These are phyloP conservation scores for Aphodius sticticus DNA, from an alignment of 2,888 invertebrate genomes.

Conservation along the genomic window DNA sequence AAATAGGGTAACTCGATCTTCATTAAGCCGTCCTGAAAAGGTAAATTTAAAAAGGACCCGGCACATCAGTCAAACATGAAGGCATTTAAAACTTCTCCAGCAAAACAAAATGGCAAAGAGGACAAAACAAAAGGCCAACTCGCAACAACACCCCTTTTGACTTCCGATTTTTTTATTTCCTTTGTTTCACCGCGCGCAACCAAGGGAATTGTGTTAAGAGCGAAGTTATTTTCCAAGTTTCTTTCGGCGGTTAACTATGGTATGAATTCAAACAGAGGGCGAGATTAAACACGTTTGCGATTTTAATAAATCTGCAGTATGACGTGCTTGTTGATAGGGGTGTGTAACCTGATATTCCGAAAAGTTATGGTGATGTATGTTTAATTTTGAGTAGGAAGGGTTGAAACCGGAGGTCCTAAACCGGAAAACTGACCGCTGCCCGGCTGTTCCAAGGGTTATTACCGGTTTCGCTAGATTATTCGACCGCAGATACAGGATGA, in stretches of 20 bases:
- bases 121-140: neutral
- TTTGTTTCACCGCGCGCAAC: neutral
- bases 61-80: neutral
- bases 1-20: slow-evolving; percentile 4
- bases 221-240: neutral
- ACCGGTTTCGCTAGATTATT: neutral
- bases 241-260: neutral
- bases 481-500: neutral
- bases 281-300: neutral
- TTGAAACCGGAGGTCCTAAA: neutral
- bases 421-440: slow-evolving; percentile 4
- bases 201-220: neutral
- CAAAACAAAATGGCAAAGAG: neutral
- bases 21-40: neutral
- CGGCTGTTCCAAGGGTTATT: neutral
- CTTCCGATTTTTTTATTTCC: neutral
- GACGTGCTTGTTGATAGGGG: slow-evolving; percentile 4
- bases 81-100: neutral
- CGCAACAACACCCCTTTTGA: neutral
- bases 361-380: slow-evolving; percentile 4
- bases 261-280: neutral
- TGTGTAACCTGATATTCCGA: neutral
- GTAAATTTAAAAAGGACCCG: neutral
- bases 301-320: neutral
- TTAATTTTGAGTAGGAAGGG: neutral